Evolutionary conservation across 2,888 invertebrate species (phyloP).

Genomic region (Trilocha varians): DNA sequence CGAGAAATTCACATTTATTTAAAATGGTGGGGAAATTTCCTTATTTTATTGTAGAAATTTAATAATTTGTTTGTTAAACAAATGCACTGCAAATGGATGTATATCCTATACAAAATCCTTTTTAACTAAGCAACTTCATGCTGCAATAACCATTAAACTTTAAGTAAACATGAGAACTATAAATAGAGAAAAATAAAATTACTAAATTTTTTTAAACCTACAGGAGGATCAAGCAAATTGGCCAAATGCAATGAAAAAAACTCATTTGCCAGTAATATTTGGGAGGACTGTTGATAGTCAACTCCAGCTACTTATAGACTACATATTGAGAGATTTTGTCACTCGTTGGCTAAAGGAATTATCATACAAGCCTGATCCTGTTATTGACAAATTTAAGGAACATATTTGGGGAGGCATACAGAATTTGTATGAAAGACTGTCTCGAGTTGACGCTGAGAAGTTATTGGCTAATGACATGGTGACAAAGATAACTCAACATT

Average conservation of each 20-base stretch:
- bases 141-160: no score
- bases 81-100: no score
- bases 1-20: no score
- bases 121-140: no score
- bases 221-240: conserved; percentile 60
- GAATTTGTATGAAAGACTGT: conserved; percentile 79
- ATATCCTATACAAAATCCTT: no score
- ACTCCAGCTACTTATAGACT: conserved; percentile 86
- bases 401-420: conserved; percentile 88
- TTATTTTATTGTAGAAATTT: no score
- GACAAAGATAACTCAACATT: conserved; percentile 85
- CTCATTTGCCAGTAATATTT: conserved; percentile 83
- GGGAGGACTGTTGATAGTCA: conserved; percentile 88
- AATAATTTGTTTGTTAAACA: no score
- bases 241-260: conserved; percentile 49
- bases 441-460: conserved; percentile 85
- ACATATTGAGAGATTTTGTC: conserved; percentile 85
- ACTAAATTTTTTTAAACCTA: neutral
- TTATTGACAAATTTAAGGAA: conserved; percentile 79
- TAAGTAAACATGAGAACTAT: neutral
- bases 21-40: no score
- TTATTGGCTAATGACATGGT: conserved; percentile 88
- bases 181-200: neutral
- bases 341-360: conserved; percentile 81
- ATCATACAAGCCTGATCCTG: conserved; percentile 77